Evolutionary conservation across 2,113 vertebrate genomes (phyloP), one percentile per base, ranked within the genome.

Genomic region (Sinocyclocheilus anshuiensis): DNA sequence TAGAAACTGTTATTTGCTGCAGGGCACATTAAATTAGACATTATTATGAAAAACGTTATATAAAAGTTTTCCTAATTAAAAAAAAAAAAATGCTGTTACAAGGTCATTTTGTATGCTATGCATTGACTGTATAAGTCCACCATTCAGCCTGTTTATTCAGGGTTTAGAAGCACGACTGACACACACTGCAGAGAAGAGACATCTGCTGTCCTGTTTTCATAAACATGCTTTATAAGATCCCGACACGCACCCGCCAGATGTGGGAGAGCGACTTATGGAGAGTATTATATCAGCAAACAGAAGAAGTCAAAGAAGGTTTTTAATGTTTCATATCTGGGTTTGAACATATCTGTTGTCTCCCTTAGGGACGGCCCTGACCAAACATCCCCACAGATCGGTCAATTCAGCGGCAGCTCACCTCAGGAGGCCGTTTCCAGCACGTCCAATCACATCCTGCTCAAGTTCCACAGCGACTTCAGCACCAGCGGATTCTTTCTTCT

Each of bases 401-500:
- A 95, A 86, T 95, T 95, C 90, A 94, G 94, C 2, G 94, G 95
- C 29, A 94, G 24, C 77, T 92, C 92, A 0, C 61, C 81, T 0
- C 93, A 92, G 84, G 93, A 95, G 16, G 89, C 89, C 2, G 91
- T 93, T 50, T 93, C 90, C 84, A 94, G 93, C 85, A 95, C 93
- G 0, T 94, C 95, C 91, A 95, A 95, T 88, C 95, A 94, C 75
- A 89, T 95, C 85, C 94, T 95, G 79, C 93, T 95, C 84, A 94
- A 95, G 88, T 95, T 95, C 92, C 95, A 95, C 92, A 95, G 94
- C 2, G 95, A 95, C 91, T 94, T 95, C 92, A 95, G 94, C 92
- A 95, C 93, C 87, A 95, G 94, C 3, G 95, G 95, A 72, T 94
- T 95, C 92, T 95, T 95, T 83, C 91, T 93, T 77, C 91, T 95